phyloP scores from a whole-genome alignment of 2,888 invertebrate genomes.

The Andrena chrysosceles region DNA sequence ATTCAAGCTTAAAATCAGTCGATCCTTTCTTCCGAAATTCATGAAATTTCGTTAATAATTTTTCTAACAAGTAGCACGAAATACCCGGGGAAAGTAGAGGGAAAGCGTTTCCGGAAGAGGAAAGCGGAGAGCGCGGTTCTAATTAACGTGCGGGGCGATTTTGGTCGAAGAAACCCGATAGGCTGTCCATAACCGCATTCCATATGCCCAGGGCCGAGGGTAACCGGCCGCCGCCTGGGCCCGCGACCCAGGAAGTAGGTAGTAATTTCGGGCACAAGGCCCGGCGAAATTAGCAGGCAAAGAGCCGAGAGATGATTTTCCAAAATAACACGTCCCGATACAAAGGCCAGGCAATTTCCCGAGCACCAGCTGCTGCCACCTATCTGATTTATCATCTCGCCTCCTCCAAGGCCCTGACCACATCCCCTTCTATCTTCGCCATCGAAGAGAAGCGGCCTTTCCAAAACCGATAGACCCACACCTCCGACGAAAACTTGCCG shows the following conservation, averaged over 20 bases:
- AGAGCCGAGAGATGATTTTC: slow-evolving; percentile 83
- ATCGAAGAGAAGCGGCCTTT: slow-evolving; percentile 22
- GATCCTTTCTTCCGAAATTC: background rate
- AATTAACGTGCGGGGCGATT: slow-evolving; percentile 53
- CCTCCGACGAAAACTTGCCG: background rate
- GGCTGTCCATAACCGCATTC: slow-evolving; percentile 72
- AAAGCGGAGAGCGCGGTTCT: slow-evolving; percentile 23
- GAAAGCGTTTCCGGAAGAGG: slow-evolving; percentile 36
- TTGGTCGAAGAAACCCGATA: slow-evolving; percentile 55
- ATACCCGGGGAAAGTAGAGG: background rate
- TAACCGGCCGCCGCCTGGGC: slow-evolving; percentile 58
- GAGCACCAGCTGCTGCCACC: slow-evolving; percentile 82
- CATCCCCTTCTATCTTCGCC: slow-evolving; percentile 20
- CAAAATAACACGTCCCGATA: slow-evolving; percentile 80
- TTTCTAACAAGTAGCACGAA: background rate
- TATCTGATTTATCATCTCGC: slow-evolving; percentile 82
- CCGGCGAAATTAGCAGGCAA: slow-evolving; percentile 82
- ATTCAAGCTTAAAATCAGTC: no score
- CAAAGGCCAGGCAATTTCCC: slow-evolving; percentile 80
- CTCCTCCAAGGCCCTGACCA: slow-evolving; percentile 50
- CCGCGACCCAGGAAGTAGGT: slow-evolving; percentile 79
- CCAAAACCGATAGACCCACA: slow-evolving; percentile 12
- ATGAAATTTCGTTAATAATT: background rate
- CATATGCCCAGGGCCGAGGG: slow-evolving; percentile 72
- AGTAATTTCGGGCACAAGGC: slow-evolving; percentile 79